Percentiles rank a stretch among this genome's conserved stretches.
phyloP scores from a whole-genome alignment of 2,113 vertebrate genomes.

The Talpa occidentalis region DNA sequence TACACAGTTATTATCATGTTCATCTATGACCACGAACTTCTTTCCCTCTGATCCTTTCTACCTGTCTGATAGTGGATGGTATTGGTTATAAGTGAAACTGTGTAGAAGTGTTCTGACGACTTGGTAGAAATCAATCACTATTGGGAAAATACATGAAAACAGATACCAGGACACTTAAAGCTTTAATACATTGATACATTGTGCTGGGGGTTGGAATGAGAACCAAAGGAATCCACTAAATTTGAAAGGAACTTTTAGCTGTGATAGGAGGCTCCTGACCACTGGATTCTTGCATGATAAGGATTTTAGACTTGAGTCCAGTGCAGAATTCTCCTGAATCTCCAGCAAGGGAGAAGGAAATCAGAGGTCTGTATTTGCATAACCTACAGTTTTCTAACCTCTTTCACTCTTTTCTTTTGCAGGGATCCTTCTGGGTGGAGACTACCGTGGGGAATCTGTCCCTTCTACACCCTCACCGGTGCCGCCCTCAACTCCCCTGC shows the following conservation, averaged over 20 bases:
- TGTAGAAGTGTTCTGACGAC: slow-evolving; percentile 43
- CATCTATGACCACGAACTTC: background rate
- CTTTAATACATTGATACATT: background rate
- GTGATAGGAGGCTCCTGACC: background rate
- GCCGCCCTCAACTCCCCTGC: slow-evolving; percentile 92
- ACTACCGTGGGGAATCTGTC: slow-evolving; percentile 94
- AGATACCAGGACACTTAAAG: slow-evolving; percentile 6
- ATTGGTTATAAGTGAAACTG: background rate
- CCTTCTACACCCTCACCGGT: slow-evolving; percentile 96
- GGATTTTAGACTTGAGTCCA: background rate
- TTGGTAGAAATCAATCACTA: background rate
- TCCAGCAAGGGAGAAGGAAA: background rate
- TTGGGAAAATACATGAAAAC: slow-evolving; percentile 27
- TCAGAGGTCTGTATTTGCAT: background rate
- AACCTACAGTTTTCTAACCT: slow-evolving; percentile 12
- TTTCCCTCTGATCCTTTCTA: background rate
- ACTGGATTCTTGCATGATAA: background rate
- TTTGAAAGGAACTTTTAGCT: slow-evolving; percentile 3
- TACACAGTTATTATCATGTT: background rate
- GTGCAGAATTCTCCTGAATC: background rate
- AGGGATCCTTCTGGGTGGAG: slow-evolving; percentile 96
- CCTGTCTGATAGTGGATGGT: background rate
- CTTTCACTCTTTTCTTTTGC: slow-evolving; percentile 31
- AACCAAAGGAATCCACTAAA: background rate
- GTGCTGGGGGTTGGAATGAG: background rate